A percentile compares a stretch with the other conserved stretches of the same genome.
These are phyloP conservation scores for Pterocles gutturalis DNA, from an alignment of 2,113 vertebrate genomes.

Conservation along the genomic window DNA sequence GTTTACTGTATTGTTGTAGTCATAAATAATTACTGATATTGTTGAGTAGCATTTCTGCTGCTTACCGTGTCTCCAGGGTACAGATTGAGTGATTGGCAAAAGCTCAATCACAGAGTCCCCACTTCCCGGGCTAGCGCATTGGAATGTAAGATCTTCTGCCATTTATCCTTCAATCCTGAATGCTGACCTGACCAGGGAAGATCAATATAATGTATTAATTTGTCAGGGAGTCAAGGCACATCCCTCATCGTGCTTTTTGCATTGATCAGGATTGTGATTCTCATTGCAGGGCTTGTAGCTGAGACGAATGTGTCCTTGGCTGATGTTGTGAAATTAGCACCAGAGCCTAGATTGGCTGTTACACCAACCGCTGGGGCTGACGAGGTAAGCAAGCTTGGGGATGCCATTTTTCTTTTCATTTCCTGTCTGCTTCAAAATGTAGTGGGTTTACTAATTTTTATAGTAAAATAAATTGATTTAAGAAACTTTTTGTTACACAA, in stretches of 20 bases:
- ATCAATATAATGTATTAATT: slow-evolving; percentile 76
- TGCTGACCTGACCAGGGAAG: slow-evolving; percentile 59
- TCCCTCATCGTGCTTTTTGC: slow-evolving; percentile 58
- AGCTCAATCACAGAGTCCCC: slow-evolving; percentile 49
- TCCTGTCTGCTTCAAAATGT: neutral
- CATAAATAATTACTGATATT: slow-evolving; percentile 70
- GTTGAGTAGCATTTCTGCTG: slow-evolving; percentile 60
- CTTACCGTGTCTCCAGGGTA: slow-evolving; percentile 29
- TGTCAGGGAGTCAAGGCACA: slow-evolving; percentile 53
- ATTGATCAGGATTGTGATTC: slow-evolving; percentile 58
- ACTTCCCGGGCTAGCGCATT: neutral
- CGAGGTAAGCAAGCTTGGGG: slow-evolving; percentile 76
- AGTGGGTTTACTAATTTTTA: neutral
- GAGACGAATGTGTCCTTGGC: slow-evolving; percentile 77
- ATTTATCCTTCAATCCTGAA: slow-evolving; percentile 71
- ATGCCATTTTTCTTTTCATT: neutral
- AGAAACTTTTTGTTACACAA: neutral
- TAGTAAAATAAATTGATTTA: neutral
- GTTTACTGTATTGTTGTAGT: slow-evolving; percentile 25
- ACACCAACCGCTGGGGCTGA: slow-evolving; percentile 74
- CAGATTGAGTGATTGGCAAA: slow-evolving; percentile 58
- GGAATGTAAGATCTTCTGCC: slow-evolving; percentile 65
- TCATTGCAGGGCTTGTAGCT: slow-evolving; percentile 79
- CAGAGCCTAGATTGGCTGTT: slow-evolving; percentile 78
- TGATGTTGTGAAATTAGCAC: slow-evolving; percentile 81